Percentiles rank a stretch among this genome's conserved stretches.
These are phyloP conservation scores for Lycophotia porphyrea DNA, from an alignment of 2,888 invertebrate species.

Conservation along the genomic window DNA sequence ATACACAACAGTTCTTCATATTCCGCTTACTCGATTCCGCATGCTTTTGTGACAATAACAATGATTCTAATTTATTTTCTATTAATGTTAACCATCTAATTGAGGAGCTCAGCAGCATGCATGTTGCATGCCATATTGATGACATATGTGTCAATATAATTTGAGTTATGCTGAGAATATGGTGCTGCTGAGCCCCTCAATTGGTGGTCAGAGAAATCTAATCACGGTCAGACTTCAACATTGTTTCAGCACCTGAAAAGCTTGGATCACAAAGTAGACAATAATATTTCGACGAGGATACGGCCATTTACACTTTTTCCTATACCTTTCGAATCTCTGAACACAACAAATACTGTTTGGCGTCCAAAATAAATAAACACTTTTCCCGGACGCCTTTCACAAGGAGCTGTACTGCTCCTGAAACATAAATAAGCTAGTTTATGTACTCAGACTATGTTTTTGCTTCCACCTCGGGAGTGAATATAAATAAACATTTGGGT, in stretches of 20 bases:
- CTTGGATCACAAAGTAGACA: neutral
- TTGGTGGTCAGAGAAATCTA: no score
- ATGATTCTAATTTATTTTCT: no score
- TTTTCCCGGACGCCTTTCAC: neutral
- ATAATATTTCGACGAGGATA: neutral
- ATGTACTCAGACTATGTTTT: slow-evolving; percentile 12
- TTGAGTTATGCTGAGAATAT: no score
- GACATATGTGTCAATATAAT: no score
- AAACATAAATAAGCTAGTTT: slow-evolving; percentile 25
- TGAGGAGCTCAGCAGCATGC: no score
- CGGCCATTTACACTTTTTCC: neutral
- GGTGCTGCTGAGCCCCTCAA: no score
- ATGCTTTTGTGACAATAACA: no score
- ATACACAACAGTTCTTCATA: no score
- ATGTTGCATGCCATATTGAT: no score
- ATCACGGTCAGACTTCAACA: neutral
- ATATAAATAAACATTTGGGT: slow-evolving; percentile 56
- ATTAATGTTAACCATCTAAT: no score
- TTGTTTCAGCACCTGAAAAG: neutral
- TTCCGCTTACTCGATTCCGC: no score
- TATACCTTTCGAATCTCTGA: neutral
- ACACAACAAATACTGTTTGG: neutral
- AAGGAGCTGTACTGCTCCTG: neutral
- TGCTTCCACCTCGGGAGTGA: slow-evolving; percentile 24
- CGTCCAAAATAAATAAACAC: neutral